Conservation (phyloP, 2,797 vertebrate genomes). For the Pagetopsis macropterus region DNA sequence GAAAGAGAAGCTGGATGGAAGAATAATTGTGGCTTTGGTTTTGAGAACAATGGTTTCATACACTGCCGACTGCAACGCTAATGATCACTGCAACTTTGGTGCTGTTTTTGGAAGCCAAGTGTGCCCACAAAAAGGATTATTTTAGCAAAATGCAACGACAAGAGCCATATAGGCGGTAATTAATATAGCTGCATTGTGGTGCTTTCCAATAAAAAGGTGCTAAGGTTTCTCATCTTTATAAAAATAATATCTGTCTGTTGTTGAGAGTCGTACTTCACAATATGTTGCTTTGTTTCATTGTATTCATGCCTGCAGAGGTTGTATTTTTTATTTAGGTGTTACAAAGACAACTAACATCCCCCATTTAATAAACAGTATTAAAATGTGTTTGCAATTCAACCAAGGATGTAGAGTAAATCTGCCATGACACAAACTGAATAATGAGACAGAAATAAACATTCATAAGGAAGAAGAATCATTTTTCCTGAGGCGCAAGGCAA, state of each 20-base stretch:
- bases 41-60: constrained; percentile 66
- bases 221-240: neutral
- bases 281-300: neutral
- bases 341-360: neutral
- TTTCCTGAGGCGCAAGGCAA: neutral
- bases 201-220: neutral
- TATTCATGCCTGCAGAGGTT: neutral
- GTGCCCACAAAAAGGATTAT: constrained; percentile 33
- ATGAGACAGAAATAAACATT: constrained; percentile 26
- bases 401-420: constrained; percentile 3
- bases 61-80: constrained; percentile 39
- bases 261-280: neutral
- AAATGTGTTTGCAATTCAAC: neutral
- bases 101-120: constrained; percentile 47
- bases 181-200: constrained; percentile 1
- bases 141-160: constrained; percentile 18
- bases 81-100: constrained; percentile 52
- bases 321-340: constrained; percentile 4
- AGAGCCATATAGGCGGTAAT: constrained; percentile 3
- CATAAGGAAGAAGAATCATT: neutral
- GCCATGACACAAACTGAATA: neutral
- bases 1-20: constrained; percentile 52
- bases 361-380: neutral
- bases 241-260: neutral
- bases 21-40: constrained; percentile 38